phyloP scores from a whole-genome alignment of 1,140 invertebrate genomes.

The Lamellibrachia luymesi region DNA sequence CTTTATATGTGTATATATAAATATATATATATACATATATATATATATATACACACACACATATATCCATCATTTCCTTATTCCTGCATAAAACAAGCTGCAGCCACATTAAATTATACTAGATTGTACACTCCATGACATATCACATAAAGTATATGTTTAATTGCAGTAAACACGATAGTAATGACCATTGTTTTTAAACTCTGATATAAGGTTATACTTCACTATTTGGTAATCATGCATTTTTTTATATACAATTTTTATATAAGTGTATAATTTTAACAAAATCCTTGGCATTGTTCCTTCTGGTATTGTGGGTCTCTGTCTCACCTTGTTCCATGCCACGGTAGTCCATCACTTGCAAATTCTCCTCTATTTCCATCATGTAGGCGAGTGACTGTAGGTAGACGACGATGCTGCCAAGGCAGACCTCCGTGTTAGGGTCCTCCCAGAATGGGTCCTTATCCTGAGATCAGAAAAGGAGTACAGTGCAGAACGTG shows the following conservation, averaged over 20 bases:
- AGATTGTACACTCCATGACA: too few species aligned
- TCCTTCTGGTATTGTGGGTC: not conserved
- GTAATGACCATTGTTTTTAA: slow-evolving; percentile 53
- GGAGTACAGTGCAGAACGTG: not conserved
- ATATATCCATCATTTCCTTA: too few species aligned
- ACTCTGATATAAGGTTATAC: not conserved
- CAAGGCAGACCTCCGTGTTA: slow-evolving; percentile 62
- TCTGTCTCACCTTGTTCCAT: slow-evolving; percentile 50
- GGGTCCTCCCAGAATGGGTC: slow-evolving; percentile 67
- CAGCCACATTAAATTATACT: too few species aligned
- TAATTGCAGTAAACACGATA: slow-evolving; percentile 55
- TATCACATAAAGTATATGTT: slow-evolving; percentile 56
- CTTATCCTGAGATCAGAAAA: slow-evolving; percentile 53
- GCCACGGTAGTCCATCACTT: slow-evolving; percentile 62
- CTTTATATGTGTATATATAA: too few species aligned
- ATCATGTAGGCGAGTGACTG: slow-evolving; percentile 63
- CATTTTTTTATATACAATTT: slow-evolving; percentile 30
- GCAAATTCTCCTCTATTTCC: slow-evolving; percentile 62
- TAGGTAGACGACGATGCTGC: slow-evolving; percentile 61
- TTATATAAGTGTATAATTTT: slow-evolving; percentile 38
- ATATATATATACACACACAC: too few species aligned
- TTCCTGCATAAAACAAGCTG: too few species aligned
- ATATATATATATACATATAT: too few species aligned
- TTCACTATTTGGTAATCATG: slow-evolving; percentile 55
- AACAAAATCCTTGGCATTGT: slow-evolving; percentile 33